A percentile compares a stretch with the other conserved stretches of the same genome.
Evolutionary conservation across 2,797 vertebrate species (phyloP).

Genomic region (Prunella strophiata): DNA sequence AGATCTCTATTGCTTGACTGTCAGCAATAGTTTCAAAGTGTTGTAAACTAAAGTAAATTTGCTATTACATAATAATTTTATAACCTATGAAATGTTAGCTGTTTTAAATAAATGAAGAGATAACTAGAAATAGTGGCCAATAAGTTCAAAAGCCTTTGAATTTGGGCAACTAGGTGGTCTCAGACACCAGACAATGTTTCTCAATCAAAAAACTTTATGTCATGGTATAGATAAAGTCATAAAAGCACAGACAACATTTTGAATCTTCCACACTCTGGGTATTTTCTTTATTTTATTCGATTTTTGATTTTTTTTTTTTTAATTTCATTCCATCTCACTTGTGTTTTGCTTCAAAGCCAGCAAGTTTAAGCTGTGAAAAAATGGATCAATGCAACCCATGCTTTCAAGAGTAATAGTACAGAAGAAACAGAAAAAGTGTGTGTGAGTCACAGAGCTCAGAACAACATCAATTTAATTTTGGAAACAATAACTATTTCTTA

Average conservation of each 20-base stretch:
- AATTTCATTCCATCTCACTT: background rate
- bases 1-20: background rate
- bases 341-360: background rate
- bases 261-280: background rate
- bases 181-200: background rate
- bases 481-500: background rate
- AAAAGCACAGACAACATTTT: background rate
- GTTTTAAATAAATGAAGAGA: background rate
- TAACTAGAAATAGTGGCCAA: background rate
- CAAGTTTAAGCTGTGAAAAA: background rate
- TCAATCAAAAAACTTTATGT: background rate
- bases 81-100: background rate
- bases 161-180: background rate
- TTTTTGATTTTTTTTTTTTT: too few relatives aligned
- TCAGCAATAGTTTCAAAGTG: background rate
- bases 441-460: background rate
- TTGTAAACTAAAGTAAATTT: background rate
- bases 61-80: background rate
- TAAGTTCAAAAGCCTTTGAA: background rate
- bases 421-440: background rate
- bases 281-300: background rate
- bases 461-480: background rate
- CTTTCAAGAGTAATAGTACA: background rate
- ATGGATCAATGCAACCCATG: fast-evolving
- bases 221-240: background rate